phyloP scores from a whole-genome alignment of 2,888 invertebrate species.

The Leucophenga montana region DNA sequence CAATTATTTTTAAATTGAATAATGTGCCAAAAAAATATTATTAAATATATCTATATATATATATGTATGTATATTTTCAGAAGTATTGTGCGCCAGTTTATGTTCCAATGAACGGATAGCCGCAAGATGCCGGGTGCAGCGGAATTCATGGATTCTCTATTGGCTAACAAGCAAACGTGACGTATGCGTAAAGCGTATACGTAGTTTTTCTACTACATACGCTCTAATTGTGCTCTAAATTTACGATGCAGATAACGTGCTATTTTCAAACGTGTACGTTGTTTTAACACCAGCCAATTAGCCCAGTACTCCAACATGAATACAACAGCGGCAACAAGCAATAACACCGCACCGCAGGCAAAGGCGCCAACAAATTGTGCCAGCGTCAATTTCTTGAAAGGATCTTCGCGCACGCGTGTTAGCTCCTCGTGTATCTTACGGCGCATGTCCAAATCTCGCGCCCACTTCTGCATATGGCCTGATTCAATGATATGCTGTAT shows the following conservation, averaged over 20 bases:
- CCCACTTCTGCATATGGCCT: slow-evolving; percentile 72
- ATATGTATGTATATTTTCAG: slow-evolving; percentile 27
- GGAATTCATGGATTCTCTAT: not conserved
- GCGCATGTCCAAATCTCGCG: slow-evolving; percentile 64
- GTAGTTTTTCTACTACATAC: not conserved
- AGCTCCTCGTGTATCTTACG: slow-evolving; percentile 61
- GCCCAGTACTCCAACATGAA: slow-evolving; percentile 54
- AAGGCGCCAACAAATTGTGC: slow-evolving; percentile 63
- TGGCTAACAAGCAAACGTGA: not conserved
- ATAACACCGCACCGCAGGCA: slow-evolving; percentile 48
- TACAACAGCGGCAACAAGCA: slow-evolving; percentile 45
- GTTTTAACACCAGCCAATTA: slow-evolving; percentile 44
- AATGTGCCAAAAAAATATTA: slow-evolving; percentile 62
- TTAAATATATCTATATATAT: slow-evolving; percentile 43
- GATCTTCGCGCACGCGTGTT: slow-evolving; percentile 47
- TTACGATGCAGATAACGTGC: slow-evolving; percentile 52
- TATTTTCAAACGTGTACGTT: slow-evolving; percentile 49
- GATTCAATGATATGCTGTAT: slow-evolving; percentile 70
- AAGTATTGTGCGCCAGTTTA: slow-evolving; percentile 21
- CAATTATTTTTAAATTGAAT: slow-evolving; percentile 64
- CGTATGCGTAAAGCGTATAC: slow-evolving; percentile 35
- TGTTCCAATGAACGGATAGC: slow-evolving; percentile 30
- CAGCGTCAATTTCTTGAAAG: slow-evolving; percentile 57
- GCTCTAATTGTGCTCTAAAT: slow-evolving; percentile 37
- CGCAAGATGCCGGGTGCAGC: not conserved